Evolutionary conservation across 2,888 invertebrate genomes (phyloP).

Genomic region (Phorcus lineatus): DNA sequence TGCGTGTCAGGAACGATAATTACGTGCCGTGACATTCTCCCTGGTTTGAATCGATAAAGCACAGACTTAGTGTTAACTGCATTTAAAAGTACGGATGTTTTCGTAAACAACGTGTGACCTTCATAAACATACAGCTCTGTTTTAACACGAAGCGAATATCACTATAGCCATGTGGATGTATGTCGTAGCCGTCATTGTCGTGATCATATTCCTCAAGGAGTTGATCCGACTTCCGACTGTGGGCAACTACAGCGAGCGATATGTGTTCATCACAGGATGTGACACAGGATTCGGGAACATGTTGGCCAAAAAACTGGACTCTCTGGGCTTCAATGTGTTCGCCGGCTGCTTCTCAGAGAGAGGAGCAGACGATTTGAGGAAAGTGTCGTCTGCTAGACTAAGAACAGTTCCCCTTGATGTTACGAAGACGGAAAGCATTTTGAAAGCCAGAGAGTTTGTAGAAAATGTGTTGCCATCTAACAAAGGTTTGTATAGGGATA

Average conservation of each 20-base stretch:
- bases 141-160: too few species aligned
- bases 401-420: conserved; percentile 40
- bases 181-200: not conserved
- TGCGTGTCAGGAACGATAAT: too few species aligned
- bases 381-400: conserved; percentile 35
- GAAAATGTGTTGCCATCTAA: conserved; percentile 32
- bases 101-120: too few species aligned
- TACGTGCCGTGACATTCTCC: too few species aligned
- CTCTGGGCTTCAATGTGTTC: conserved; percentile 53
- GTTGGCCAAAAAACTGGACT: conserved; percentile 54
- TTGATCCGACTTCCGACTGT: conserved; percentile 37
- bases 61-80: too few species aligned
- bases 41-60: too few species aligned
- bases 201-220: conserved; percentile 3
- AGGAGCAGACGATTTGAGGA: conserved; percentile 41
- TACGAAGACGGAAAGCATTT: conserved; percentile 36
- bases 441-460: conserved; percentile 31
- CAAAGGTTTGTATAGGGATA: conserved; percentile 31
- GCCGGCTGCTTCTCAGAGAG: conserved; percentile 55
- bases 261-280: conserved; percentile 67
- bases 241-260: conserved; percentile 39
- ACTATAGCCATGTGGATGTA: not conserved
- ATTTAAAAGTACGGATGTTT: too few species aligned
- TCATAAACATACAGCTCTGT: too few species aligned
- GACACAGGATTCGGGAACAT: conserved; percentile 63